Evolutionary conservation across 2,888 invertebrate genomes (phyloP).

Genomic region (Hybos culiciformis): DNA sequence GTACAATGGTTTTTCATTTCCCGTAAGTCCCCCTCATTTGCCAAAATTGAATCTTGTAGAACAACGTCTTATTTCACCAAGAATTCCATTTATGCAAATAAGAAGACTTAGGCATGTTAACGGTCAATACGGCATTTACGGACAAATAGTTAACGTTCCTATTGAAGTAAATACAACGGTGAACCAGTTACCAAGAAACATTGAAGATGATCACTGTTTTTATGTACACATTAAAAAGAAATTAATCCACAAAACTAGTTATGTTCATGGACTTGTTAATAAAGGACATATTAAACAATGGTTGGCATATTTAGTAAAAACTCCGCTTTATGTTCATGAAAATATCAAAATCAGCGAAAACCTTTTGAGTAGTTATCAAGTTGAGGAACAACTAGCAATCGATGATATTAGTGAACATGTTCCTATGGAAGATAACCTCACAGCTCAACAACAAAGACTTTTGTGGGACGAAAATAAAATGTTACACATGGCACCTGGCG

Average conservation of each 20-base stretch:
- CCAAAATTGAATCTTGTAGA: too few relatives aligned
- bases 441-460: slow-evolving; percentile 19
- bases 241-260: slow-evolving; percentile 5
- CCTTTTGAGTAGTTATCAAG: not conserved
- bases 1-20: too few relatives aligned
- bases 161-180: slow-evolving; percentile 24
- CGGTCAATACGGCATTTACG: slow-evolving; percentile 23
- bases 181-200: slow-evolving; percentile 18
- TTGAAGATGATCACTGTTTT: slow-evolving; percentile 4
- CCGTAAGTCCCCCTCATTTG: too few relatives aligned
- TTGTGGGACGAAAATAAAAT: slow-evolving; percentile 26
- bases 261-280: slow-evolving; percentile 2
- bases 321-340: not conserved
- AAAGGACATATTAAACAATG: slow-evolving; percentile 2
- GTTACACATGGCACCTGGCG: slow-evolving; percentile 22
- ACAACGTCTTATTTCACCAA: too few relatives aligned
- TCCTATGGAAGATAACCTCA: slow-evolving; percentile 16
- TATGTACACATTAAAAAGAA: slow-evolving; percentile 7
- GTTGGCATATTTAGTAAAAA: slow-evolving; percentile 3
- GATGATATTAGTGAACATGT: slow-evolving; percentile 8
- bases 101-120: slow-evolving; percentile 7
- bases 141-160: slow-evolving; percentile 31
- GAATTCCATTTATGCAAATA: too few relatives aligned
- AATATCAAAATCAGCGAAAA: slow-evolving; percentile 6
- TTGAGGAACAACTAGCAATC: too few relatives aligned